Conservation (phyloP, 2,888 invertebrate genomes). For the Sisyra nigra region DNA sequence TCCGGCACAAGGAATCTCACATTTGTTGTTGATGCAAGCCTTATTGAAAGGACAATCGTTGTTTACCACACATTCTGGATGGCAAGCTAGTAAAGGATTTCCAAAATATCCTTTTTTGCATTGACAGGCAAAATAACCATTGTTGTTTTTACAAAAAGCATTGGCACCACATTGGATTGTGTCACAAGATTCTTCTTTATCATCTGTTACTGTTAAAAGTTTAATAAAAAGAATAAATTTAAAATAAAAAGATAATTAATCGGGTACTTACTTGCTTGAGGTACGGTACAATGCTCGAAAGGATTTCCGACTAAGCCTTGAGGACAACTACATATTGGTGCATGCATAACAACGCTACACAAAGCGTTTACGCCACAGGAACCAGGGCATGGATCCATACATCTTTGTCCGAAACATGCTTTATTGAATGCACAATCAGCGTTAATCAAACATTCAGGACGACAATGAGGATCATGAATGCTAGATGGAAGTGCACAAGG, state of each 20-base stretch:
- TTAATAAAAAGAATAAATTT: conserved; percentile 9
- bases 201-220: conserved; percentile 28
- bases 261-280: conserved; percentile 32
- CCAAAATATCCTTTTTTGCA: conserved; percentile 63
- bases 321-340: conserved; percentile 56
- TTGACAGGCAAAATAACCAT: conserved; percentile 49
- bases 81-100: conserved; percentile 61
- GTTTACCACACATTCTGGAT: conserved; percentile 69
- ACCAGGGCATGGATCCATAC: conserved; percentile 63
- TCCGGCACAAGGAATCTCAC: conserved; percentile 58
- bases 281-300: conserved; percentile 53
- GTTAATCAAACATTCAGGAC: conserved; percentile 68
- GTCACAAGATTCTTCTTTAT: conserved; percentile 40
- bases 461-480: conserved; percentile 52
- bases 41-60: conserved; percentile 54
- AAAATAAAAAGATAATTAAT: neutral
- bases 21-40: conserved; percentile 63
- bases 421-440: conserved; percentile 64
- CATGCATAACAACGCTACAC: conserved; percentile 53
- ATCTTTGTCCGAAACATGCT: conserved; percentile 58
- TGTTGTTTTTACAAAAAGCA: conserved; percentile 47
- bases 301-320: conserved; percentile 57
- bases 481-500: conserved; percentile 54
- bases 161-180: conserved; percentile 58
- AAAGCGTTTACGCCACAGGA: conserved; percentile 60